Base-by-base conservation (phyloP, 2,113 vertebrate genomes). In the Columbina picui region DNA sequence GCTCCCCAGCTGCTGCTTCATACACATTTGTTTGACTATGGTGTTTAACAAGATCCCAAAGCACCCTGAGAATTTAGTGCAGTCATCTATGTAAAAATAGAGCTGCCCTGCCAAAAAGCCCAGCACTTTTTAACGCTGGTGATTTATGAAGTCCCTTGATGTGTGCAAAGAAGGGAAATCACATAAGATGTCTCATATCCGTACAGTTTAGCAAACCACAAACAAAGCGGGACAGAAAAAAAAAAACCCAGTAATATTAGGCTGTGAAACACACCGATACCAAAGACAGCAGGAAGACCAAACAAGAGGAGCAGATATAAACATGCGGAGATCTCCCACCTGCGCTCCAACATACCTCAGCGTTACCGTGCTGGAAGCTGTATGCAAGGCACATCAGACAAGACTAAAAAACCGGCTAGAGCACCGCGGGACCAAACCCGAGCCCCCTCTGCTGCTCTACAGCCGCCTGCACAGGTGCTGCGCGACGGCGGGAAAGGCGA, bases 111-210 rank as follows among this genome's bases (percentile, higher is more conserved):
- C 29, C 3, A 20, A 68, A 83, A 22, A 29, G 3, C 6, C 8
- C 41, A 60, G 26, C 23, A 7, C 11, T 63, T 79, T 34, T 32
- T 36, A 45, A 65, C 21, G 18, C 7, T 29, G 10, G 10, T 14
- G 43, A 78, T 73, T 60, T 87, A 39, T n/a, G 4, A 78, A 82
- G 36, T 29, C 57, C 34, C 20, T 79, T 69, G 49, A 49, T 82
- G n/a, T 13, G 53, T 36, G 47, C 38, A n/a, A 23, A 45, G 65
- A 47, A 29, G 61, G 17, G 25, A 60, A 90, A 76, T n/a, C 69
- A 73, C 29, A 0, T 14, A 16, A 59, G 22, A 64, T 2, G 1
- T 30, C 41, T 90, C 59, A 6, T 9, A 61, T 2, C 52, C 0
- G 0, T 29, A 61, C 4, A 9, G 34, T 26, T 63, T 45, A 69